phyloP scores from a whole-genome alignment of 2,113 vertebrate genomes.

The Gymnarchus niloticus region DNA sequence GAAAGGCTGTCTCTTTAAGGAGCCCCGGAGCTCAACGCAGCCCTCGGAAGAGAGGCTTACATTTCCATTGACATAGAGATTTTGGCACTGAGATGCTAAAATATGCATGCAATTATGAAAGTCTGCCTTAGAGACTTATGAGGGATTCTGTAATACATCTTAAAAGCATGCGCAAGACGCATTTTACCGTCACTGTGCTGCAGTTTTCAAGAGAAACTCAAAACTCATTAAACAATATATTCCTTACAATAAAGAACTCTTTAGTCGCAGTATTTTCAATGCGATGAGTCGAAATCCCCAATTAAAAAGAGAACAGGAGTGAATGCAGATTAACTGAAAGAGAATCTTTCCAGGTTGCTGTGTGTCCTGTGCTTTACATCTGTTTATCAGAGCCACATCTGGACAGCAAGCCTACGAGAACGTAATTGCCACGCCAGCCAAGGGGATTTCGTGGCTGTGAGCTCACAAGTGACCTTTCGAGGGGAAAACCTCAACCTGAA shows the following conservation, averaged over 20 bases:
- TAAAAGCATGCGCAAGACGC: background rate
- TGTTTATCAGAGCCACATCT: too few species aligned
- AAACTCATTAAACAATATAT: constrained; percentile 5
- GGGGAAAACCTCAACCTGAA: background rate
- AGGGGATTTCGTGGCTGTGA: background rate
- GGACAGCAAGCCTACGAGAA: too few species aligned
- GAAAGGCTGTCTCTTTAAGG: background rate
- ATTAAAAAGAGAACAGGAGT: background rate
- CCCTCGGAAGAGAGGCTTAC: background rate
- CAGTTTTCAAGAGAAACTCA: background rate
- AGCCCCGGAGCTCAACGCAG: background rate
- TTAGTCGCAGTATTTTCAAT: background rate
- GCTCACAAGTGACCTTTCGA: background rate
- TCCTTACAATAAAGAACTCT: background rate
- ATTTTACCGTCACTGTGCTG: background rate
- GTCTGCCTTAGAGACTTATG: background rate
- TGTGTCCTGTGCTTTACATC: background rate
- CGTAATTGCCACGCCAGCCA: background rate
- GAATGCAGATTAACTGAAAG: constrained; percentile 7
- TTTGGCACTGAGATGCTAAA: constrained; percentile 14
- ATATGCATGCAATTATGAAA: background rate
- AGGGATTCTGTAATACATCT: background rate
- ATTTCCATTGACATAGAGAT: background rate
- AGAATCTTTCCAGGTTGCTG: background rate
- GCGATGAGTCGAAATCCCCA: constrained; percentile 8